Conservation (phyloP, 1,140 invertebrate species). For the Pomacea maculata region DNA sequence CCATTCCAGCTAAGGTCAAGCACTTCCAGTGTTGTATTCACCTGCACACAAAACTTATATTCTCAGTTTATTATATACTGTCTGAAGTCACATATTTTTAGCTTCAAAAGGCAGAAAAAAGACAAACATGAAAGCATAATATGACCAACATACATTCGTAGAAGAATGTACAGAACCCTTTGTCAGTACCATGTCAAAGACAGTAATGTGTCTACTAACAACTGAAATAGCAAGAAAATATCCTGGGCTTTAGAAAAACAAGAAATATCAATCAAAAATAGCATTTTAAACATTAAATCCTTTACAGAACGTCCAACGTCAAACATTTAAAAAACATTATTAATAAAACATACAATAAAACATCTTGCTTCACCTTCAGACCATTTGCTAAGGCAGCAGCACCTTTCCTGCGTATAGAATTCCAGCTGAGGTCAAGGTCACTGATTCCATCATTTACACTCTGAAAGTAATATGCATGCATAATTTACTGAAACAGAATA, state of each 20-base stretch:
- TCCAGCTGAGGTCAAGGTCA: conserved; percentile 61
- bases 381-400: conserved; percentile 50
- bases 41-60: conserved; percentile 32
- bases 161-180: not conserved
- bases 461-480: conserved; percentile 34
- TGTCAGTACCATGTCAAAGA: not conserved
- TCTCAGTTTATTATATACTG: not conserved
- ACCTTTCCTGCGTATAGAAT: conserved; percentile 52
- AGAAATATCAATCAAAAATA: no score
- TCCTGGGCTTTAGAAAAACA: no score
- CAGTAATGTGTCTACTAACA: not conserved
- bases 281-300: no score
- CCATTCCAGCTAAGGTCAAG: conserved; percentile 60
- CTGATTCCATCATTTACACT: conserved; percentile 50
- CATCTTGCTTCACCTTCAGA: conserved; percentile 38
- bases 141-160: not conserved
- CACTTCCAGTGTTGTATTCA: conserved; percentile 51
- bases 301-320: no score
- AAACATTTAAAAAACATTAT: no score
- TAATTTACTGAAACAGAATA: no score
- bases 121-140: not conserved
- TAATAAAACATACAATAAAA: no score
- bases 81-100: not conserved
- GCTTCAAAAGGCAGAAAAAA: not conserved
- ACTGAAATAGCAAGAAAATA: not conserved